Percentiles rank a stretch among this genome's conserved stretches.
Conservation (phyloP, 2,888 invertebrate species). For the Apantesis nais region DNA sequence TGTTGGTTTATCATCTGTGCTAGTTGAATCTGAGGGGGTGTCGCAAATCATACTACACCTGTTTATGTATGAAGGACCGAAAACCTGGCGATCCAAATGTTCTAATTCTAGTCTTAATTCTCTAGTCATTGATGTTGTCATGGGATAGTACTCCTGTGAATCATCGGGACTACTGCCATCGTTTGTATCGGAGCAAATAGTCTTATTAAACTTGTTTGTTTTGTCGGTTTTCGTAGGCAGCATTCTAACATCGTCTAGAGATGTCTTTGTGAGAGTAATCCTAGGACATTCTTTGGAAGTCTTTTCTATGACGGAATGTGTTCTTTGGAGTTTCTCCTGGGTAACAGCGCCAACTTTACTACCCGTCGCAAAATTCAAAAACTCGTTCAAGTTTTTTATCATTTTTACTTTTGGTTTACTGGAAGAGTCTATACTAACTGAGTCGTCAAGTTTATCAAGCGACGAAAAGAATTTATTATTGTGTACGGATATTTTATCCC, state of each 20-base stretch:
- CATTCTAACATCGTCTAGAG: constrained; percentile 67
- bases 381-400: constrained; percentile 94
- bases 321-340: constrained; percentile 69
- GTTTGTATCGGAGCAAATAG: constrained; percentile 68
- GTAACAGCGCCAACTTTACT: constrained; percentile 76
- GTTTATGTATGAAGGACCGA: constrained; percentile 85
- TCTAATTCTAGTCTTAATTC: constrained; percentile 93
- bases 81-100: constrained; percentile 93
- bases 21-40: constrained; percentile 77
- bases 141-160: constrained; percentile 93
- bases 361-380: constrained; percentile 90
- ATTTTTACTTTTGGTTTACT: constrained; percentile 76
- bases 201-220: constrained; percentile 60
- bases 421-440: constrained; percentile 64
- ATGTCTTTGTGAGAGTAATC: constrained; percentile 72
- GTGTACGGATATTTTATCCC: constrained; percentile 77
- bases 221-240: constrained; percentile 60
- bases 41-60: constrained; percentile 74
- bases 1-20: constrained; percentile 73
- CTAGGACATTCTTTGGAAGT: constrained; percentile 68
- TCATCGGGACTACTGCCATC: constrained; percentile 91
- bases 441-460: constrained; percentile 83
- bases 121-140: constrained; percentile 94
- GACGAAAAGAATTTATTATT: constrained; percentile 85
- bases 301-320: constrained; percentile 70